phyloP scores from a whole-genome alignment of 2,888 invertebrate genomes.

The Dorcus hopei region DNA sequence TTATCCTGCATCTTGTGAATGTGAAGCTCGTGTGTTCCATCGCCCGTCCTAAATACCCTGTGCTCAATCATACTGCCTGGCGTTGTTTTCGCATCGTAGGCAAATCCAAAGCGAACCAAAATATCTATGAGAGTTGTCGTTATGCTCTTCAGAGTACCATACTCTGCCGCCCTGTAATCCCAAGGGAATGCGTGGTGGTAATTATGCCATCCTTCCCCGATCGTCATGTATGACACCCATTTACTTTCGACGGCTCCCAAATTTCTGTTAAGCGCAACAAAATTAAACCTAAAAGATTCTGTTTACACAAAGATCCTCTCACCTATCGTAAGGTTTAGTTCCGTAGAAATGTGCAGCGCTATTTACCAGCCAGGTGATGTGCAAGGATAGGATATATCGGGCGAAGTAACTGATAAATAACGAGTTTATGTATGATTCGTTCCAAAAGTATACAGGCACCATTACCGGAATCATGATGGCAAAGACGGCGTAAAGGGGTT shows the following conservation, averaged over 20 bases:
- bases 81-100: conserved; percentile 60
- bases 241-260: conserved; percentile 63
- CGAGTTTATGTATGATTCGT: conserved; percentile 60
- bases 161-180: conserved; percentile 60
- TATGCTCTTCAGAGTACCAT: conserved; percentile 56
- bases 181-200: conserved; percentile 76
- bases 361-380: conserved; percentile 80
- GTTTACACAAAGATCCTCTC: conserved; percentile 32
- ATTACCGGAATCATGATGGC: conserved; percentile 61
- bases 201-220: conserved; percentile 74
- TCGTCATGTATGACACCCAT: conserved; percentile 59
- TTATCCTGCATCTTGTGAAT: no score
- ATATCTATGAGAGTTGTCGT: conserved; percentile 63
- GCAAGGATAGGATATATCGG: conserved; percentile 62
- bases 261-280: conserved; percentile 46
- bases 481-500: conserved; percentile 56
- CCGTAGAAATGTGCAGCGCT: conserved; percentile 79
- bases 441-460: conserved; percentile 67
- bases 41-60: conserved; percentile 61
- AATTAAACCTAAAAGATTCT: not conserved
- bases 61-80: conserved; percentile 51
- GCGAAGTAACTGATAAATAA: conserved; percentile 60
- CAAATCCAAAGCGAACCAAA: conserved; percentile 58
- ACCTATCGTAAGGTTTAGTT: conserved; percentile 73
- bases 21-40: conserved; percentile 56